Percentiles rank a stretch among this genome's conserved stretches.
Evolutionary conservation across 2,113 vertebrate genomes (phyloP).

Genomic region (Butorides virescens): DNA sequence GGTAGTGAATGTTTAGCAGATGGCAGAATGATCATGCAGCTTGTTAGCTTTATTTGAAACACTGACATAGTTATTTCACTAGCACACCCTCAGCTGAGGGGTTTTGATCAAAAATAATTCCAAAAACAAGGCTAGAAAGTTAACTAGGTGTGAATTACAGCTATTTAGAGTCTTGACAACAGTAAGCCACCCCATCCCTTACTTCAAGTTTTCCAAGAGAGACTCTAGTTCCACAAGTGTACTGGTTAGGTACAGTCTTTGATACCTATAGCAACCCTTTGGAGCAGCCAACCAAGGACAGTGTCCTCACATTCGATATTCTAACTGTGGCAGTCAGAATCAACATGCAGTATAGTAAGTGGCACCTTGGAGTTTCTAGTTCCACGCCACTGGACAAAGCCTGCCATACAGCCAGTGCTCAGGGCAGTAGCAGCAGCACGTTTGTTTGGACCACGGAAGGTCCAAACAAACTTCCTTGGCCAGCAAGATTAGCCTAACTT

Average conservation of each 20-base stretch:
- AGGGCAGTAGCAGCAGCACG: background rate
- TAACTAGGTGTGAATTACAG: background rate
- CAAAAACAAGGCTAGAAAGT: background rate
- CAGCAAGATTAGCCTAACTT: background rate
- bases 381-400: background rate
- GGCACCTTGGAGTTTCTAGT: background rate
- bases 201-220: background rate
- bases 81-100: background rate
- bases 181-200: background rate
- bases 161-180: background rate
- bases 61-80: background rate
- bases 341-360: background rate
- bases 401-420: background rate
- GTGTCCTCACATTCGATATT: background rate
- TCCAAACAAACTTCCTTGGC: background rate
- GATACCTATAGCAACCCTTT: background rate
- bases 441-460: background rate
- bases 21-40: slow-evolving; percentile 60
- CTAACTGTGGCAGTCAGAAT: background rate
- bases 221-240: background rate
- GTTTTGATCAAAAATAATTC: background rate
- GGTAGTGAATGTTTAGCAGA: slow-evolving; percentile 45
- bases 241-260: background rate
- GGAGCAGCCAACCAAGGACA: background rate
- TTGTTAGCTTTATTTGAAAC: background rate